Evolutionary conservation across 30 jellyfish, hydroid and myxozoan genomes (phyloP).

Genomic region (Clytia hemisphaerica): DNA sequence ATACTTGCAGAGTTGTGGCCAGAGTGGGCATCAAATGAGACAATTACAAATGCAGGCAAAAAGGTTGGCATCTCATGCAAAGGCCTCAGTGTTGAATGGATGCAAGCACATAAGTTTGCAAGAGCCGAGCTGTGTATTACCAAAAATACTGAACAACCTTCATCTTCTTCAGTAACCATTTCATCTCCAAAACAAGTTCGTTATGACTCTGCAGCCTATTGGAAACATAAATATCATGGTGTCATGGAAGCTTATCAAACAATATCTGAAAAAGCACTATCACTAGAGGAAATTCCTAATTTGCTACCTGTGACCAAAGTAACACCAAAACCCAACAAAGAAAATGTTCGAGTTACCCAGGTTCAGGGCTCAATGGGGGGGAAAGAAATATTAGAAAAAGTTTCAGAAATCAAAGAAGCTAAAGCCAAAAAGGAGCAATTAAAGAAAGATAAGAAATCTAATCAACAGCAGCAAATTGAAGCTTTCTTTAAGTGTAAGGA

Average conservation of each 20-base stretch:
- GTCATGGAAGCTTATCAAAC: slow-evolving; percentile 17
- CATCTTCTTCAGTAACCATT: neutral
- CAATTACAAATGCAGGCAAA: neutral
- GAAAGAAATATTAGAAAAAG: neutral
- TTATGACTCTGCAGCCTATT: too few relatives aligned
- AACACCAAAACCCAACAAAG: neutral
- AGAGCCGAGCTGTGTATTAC: neutral
- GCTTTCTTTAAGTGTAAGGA: too few relatives aligned
- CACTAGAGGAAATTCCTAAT: too few relatives aligned
- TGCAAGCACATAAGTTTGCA: slow-evolving; percentile 1
- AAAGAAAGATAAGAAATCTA: neutral
- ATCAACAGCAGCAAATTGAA: neutral
- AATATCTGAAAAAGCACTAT: too few relatives aligned
- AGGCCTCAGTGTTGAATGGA: slow-evolving; percentile 5
- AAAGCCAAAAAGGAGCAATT: slow-evolving; percentile 9
- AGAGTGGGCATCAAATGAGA: neutral
- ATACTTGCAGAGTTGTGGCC: neutral
- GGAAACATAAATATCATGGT: neutral
- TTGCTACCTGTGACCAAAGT: slow-evolving; percentile 11
- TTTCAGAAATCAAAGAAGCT: slow-evolving; percentile 10
- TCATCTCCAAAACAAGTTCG: slow-evolving; percentile 4
- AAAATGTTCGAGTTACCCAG: slow-evolving; percentile 18
- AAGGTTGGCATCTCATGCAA: neutral
- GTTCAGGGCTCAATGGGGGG: slow-evolving; percentile 13
- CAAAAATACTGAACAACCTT: neutral